Evolutionary conservation across 1,140 invertebrate species (phyloP), one percentile per base, ranked within the genome.

Genomic region (Myzus persicae): DNA sequence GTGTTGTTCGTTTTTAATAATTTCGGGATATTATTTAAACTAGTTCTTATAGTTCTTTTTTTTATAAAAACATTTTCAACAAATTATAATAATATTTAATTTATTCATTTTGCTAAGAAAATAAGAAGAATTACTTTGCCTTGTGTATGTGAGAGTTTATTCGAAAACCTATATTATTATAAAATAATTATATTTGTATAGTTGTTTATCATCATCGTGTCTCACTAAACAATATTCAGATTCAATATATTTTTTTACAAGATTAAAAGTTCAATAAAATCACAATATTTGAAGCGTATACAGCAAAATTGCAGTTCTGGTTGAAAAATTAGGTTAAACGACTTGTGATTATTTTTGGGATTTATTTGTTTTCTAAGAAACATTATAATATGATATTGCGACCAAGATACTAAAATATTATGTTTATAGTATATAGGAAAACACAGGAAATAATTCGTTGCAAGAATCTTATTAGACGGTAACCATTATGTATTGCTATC

Each of bases 281-380:
- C 48, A 38, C 11, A 42, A 90, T 51, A 67, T 42, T 44, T 42
- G 51, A 90, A 42, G 54, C 51, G 54, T 42, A 76, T 18, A 67
- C n/a, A 90, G 2, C n/a, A 87, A n/a, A 54, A 89, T 89, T 18
- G 22, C 51, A 67, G 51, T 90, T 90, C 24, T 90, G 89, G 38
- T 90, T 40, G 89, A 67, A 46, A 67, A 90, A 90, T 14, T 67
- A 26, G 89, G 89, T 90, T 90, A 90, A 67, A 59, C 51, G 51
- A 51, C 24, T 31, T 1, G 40, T 31, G 26, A 67, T 90, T 67
- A 42, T 67, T 67, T 40, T 36, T 51, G 38, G 54, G 48, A 11
- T 67, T 42, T 44, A 90, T 90, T 90, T 59, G 89, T 90, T 90
- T 90, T 42, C 31, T 90, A 5, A 1, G 18, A 44, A 14, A 14